Evolutionary conservation across 2,888 invertebrate species (phyloP).

Genomic region (Amblyteles armatorius): DNA sequence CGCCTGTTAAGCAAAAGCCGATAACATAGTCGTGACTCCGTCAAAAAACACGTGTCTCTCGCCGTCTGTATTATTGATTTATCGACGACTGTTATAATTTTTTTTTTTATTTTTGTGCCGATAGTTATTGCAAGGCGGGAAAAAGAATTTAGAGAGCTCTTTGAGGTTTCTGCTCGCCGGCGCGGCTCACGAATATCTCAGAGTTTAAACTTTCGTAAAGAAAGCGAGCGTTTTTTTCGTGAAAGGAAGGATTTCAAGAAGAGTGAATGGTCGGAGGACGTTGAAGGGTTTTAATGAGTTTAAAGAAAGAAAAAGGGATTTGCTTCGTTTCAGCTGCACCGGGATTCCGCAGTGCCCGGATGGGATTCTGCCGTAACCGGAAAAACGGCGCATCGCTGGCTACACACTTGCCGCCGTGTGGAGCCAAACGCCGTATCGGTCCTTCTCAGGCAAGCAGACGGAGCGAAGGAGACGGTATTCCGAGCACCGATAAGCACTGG

Average conservation of each 20-base stretch:
- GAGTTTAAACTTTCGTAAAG: constrained; percentile 58
- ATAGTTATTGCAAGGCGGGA: constrained; percentile 1
- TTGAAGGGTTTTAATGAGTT: too few relatives aligned
- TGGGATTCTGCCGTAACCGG: too few relatives aligned
- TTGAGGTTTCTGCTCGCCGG: constrained; percentile 38
- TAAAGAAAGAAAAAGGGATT: too few relatives aligned
- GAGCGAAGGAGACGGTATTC: too few relatives aligned
- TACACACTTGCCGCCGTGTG: too few relatives aligned
- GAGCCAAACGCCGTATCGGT: too few relatives aligned
- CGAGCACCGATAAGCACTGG: too few relatives aligned
- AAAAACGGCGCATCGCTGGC: too few relatives aligned
- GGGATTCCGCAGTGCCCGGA: too few relatives aligned
- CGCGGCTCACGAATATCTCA: constrained; percentile 38
- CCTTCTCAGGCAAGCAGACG: too few relatives aligned
- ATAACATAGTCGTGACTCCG: constrained; percentile 55
- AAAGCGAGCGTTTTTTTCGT: not conserved
- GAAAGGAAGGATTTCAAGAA: constrained; percentile 6
- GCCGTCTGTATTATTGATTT: constrained; percentile 8
- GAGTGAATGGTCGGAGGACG: too few relatives aligned
- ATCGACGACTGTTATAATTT: constrained; percentile 20
- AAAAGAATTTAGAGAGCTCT: constrained; percentile 28
- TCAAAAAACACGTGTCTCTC: constrained; percentile 38
- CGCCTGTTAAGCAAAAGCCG: constrained; percentile 48
- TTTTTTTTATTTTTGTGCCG: not conserved
- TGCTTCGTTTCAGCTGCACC: too few relatives aligned